Evolutionary conservation across 2,113 vertebrate genomes (phyloP).

Genomic region (Sturnira hondurensis): DNA sequence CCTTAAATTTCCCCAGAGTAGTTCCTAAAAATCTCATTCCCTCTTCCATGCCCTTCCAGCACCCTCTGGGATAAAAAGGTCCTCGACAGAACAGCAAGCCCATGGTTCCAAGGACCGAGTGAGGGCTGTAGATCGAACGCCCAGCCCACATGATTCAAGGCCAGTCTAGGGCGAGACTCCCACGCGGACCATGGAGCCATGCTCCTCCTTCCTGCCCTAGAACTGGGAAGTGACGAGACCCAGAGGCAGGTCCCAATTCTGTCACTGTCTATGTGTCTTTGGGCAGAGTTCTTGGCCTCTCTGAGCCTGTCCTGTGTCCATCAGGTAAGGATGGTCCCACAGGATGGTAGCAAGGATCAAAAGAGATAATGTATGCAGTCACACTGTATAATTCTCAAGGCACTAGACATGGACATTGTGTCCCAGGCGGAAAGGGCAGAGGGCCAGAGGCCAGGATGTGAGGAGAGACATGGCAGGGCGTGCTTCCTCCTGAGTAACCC

Average conservation of each 20-base stretch:
- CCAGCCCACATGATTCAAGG: not conserved
- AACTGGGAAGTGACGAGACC: not conserved
- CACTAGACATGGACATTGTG: no score
- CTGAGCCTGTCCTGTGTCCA: not conserved
- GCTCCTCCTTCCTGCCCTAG: not conserved
- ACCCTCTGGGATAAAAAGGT: no score
- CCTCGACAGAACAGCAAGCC: not conserved
- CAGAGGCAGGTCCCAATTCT: not conserved
- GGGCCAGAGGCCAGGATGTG: not conserved
- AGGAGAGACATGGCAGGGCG: not conserved
- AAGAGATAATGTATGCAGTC: not conserved
- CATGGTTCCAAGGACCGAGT: not conserved
- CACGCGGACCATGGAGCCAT: rapidly evolving
- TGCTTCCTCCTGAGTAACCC: not conserved
- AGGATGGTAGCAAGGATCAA: not conserved
- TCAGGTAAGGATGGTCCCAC: not conserved
- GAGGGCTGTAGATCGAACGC: not conserved
- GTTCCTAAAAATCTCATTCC: not conserved
- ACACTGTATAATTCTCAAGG: rapidly evolving
- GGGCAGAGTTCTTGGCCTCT: not conserved
- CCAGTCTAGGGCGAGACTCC: not conserved
- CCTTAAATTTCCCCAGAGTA: not conserved
- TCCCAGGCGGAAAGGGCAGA: not conserved
- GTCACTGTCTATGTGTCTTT: not conserved
- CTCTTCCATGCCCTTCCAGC: not conserved